Evolutionary conservation across 2,113 vertebrate species (phyloP), one percentile per base, ranked within the genome.

Genomic region (Sterna hirundo): DNA sequence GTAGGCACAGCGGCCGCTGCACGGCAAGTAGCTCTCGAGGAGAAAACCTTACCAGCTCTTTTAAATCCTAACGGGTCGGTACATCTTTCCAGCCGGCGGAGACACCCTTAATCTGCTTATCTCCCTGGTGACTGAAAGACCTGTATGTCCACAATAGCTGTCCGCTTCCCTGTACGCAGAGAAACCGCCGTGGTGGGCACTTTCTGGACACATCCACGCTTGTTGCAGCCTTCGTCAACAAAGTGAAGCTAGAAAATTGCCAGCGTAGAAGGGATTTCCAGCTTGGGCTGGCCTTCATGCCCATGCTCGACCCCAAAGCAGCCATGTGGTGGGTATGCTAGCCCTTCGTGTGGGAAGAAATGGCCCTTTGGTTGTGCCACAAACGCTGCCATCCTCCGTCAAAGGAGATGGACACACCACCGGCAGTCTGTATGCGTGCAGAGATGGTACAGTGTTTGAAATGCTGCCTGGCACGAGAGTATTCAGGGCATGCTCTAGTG

Each of bases 21-120:
- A 0, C 34, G 11, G 34, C 5, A 21, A 19, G 23, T 0, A 6
- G 27, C 1, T 27, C 34, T 5, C 3, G 0, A 8, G n/a, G 7
- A 16, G 54, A 15, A 75, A 86, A 19, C 5, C 2, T 23, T 13
- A 2, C 61, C 2, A 21, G 49, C 2, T 58, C 21, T 17, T 54
- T 23, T 25, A 46, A 1, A 65, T 34, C 46, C 64, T n/a, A 5
- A 64, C 15, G 13, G 6, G 34, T 21, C 6, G 19, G 29, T 23
- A 16, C 19, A 1, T 12, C 38, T 52, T 55, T 23, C 32, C 55
- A 55, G 51, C 10, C 71, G 19, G 46, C 49, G 20, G 34, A 6
- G 61, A 30, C 18, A 47, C 49, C 29, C n/a, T 54, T 34, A 15
- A 30, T 52, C 49, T 71, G 40, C 20, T 62, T 64, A 20, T 62